A percentile compares a stretch with the other conserved stretches of the same genome.
These are phyloP conservation scores for Acridotheres tristis DNA, from an alignment of 2,797 vertebrate genomes.

Conservation along the genomic window DNA sequence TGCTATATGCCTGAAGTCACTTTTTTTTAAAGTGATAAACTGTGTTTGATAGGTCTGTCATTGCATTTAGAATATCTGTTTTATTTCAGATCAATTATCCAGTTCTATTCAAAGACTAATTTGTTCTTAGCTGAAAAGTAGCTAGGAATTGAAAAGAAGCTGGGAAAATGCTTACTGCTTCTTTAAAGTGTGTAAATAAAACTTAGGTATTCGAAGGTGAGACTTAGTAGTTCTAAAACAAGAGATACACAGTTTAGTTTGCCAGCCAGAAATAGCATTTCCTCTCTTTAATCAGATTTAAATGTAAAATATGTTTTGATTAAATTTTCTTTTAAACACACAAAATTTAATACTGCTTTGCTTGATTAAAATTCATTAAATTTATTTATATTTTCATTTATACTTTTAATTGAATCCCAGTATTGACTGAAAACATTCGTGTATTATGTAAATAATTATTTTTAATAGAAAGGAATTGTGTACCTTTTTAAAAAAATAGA, in stretches of 20 bases:
- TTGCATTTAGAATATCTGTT: not conserved
- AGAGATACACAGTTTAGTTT: not conserved
- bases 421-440: not conserved
- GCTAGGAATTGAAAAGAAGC: not conserved
- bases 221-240: not conserved
- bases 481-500: not conserved
- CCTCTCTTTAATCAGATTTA: not conserved
- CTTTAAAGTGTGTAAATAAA: not conserved
- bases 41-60: not conserved
- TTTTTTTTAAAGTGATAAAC: not conserved
- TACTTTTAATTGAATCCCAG: not conserved
- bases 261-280: not conserved
- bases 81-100: not conserved
- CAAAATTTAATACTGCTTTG: not conserved
- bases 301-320: not conserved
- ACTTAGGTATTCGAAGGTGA: not conserved
- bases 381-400: not conserved
- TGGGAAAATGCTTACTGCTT: not conserved
- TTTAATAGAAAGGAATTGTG: not conserved
- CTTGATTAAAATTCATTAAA: not conserved
- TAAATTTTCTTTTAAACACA: not conserved
- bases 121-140: not conserved
- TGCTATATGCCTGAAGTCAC: not conserved
- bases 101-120: not conserved
- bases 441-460: not conserved